These are phyloP conservation scores for Arothron firmamentum DNA, from an alignment of 2,113 vertebrate species.

Conservation along the genomic window DNA sequence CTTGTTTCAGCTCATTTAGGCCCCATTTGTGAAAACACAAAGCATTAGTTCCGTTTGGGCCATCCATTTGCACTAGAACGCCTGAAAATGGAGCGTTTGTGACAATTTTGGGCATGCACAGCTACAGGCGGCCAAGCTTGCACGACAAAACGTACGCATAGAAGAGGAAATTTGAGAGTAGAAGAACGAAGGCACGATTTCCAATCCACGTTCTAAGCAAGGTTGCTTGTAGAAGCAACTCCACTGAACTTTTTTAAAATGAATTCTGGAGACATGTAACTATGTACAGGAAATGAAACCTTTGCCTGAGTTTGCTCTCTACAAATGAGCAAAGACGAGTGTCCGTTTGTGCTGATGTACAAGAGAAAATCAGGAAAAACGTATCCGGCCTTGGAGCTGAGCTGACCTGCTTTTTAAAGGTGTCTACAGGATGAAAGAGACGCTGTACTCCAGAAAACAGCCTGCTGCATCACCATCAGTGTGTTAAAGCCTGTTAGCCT, in stretches of 20 bases:
- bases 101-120: too few species aligned
- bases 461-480: background rate
- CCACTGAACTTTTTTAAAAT: too few species aligned
- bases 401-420: constrained; percentile 23
- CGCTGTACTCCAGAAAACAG: background rate
- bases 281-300: too few species aligned
- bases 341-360: constrained; percentile 19
- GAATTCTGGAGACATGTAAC: too few species aligned
- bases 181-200: background rate
- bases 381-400: background rate
- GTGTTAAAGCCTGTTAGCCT: constrained; percentile 5
- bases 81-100: too few species aligned
- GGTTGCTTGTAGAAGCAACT: too few species aligned
- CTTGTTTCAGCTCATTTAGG: constrained; percentile 6
- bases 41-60: background rate
- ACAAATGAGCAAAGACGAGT: constrained; percentile 19
- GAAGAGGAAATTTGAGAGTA: background rate
- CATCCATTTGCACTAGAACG: too few species aligned
- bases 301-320: constrained; percentile 10
- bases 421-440: constrained; percentile 4
- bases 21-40: too few species aligned
- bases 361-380: constrained; percentile 8
- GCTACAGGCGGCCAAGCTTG: background rate
- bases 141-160: constrained; percentile 13
- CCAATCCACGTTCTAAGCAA: too few species aligned